Evolutionary conservation across 2,888 invertebrate species (phyloP), one percentile per base, ranked within the genome.

Genomic region (Diplazon laetatorius): DNA sequence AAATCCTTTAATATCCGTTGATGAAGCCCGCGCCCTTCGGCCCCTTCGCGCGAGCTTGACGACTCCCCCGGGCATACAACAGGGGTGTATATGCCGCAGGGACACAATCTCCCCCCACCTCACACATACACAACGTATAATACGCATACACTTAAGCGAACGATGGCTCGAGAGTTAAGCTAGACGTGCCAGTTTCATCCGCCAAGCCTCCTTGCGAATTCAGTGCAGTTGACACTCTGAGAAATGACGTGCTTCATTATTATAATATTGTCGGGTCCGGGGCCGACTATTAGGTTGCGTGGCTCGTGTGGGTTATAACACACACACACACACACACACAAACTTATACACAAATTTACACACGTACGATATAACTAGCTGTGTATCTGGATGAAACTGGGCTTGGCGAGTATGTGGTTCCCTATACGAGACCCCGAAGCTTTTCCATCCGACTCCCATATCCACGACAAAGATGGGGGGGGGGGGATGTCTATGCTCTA

Each of bases 1-100:
- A 90, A 90, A 90, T 90, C 89, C 88, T 90, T 90, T 90, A 90
- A 90, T 90, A 89, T 90, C 87, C 88, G 88, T 86, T 89, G 90
- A 90, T 89, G 89, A 89, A 89, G 88, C 88, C 85, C 60, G 57
- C 87, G 81, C 85, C 85, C 83, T 80, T 81, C 77, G 76, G 59
- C 69, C 69, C 73, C 44, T 39, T 52, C 48, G 37, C 57, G 69
- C 16, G 63, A 71, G 83, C 81, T 85, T 85, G 85, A 88, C 85
- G 89, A 87, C 87, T 88, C 89, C 88, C 88, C 82, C 83, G 89
- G 85, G 89, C 84, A 85, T 85, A 88, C 81, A 79, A 74, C 79
- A 76, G 55, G n/a, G 76, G 74, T 68, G 66, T 76, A 70, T 72
- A 70, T 76, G 69, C 76, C 76, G 74, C 68, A 48, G 74, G 78